Evolutionary conservation across 2,888 invertebrate genomes (phyloP), one percentile per base, ranked within the genome.

Genomic region (Leptinotarsa peninsularis): DNA sequence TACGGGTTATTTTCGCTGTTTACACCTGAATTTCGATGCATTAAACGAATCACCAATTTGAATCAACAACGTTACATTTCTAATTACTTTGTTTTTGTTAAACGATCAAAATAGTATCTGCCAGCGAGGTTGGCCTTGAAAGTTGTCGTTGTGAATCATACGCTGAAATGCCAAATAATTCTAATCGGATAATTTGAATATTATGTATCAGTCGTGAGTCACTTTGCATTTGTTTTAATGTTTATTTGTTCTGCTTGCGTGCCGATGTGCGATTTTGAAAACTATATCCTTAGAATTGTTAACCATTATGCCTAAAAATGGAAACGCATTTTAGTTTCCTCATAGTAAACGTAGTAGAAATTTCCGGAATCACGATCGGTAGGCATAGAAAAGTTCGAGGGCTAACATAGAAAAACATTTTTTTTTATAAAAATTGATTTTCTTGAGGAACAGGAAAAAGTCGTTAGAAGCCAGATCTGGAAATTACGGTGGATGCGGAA

Each of bases 1-100:
- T 23, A 21, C 58, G 23, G 21, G 17, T 56, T 43, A 69, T 56
- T 69, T 69, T 56, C 43, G 33, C 43, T 56, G 69, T 69, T 54
- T 54, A 69, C 69, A 69, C 56, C 69, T 17, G 56, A 69, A 69
- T 69, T 69, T 69, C 56, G 69, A 69, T 56, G 56, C 69, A 69
- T 56, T 54, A 18, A 69, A 69, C 56, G 27, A 43, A 69, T 56
- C 56, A 56, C 56, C 18, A 56, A 69, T 68, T 68, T 27, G 14
- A 52, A 67, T 52, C 54, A 50, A 68, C 54, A 52, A 54, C 67
- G 52, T 54, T 68, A 27, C 33, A 63, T 33, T 63, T 63, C 63
- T 63, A 63, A 63, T 63, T 63, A 43, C 63, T 43, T 63, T 63
- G 63, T 63, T 63, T 63, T 58, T 23, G 58, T 23, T 63, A 43